Base-by-base conservation (phyloP, 2,797 vertebrate species). In the Falco rusticolus region DNA sequence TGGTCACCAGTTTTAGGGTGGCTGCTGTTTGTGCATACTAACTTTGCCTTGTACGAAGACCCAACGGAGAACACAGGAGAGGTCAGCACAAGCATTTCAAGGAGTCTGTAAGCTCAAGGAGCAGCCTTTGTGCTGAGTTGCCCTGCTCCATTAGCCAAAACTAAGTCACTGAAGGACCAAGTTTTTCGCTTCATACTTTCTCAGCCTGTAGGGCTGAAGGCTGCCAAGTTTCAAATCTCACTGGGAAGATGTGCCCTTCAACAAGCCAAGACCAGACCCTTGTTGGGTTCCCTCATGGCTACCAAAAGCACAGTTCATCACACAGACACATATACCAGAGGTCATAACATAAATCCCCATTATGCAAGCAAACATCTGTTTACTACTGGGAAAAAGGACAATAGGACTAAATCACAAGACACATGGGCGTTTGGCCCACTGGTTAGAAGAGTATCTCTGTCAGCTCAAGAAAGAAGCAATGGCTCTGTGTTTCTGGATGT, bases 311-410 rank as follows among this genome's bases (percentile, higher is more conserved):
- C 33, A 87, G 51, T 17, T 91, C 54, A 72, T 53, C n/a, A 89
- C 31, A 89, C 39, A 89, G 64, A 74, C 48, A 81, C 33, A 15
- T 69, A 81, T 85, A 82, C 51, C 51, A 48, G 43, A 84, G 65
- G 64, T 18, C 81, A 16, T 60, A 88, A 82, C 33, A 74, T 48
- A 80, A 86, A 87, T 75, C 37, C 39, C 63, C 69, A 84, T 86
- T 80, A 66, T 92, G 89, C 39, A 96, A 84, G 78, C 50, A 87
- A 96, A 70, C 47, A 93, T 45, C 59, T 70, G 37, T 53, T 94
- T 60, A 69, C 65, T 72, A 48, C 70, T 43, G 64, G 53, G 51
- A 91, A 94, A 93, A 65, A 79, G 53, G 79, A 83, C 43, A 72
- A 29, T 6, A 70, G 48, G 83, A 92, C 45, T 84, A 80, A 91